Base-by-base conservation (phyloP, 2,888 invertebrate species). In the Hartigia nigra region DNA sequence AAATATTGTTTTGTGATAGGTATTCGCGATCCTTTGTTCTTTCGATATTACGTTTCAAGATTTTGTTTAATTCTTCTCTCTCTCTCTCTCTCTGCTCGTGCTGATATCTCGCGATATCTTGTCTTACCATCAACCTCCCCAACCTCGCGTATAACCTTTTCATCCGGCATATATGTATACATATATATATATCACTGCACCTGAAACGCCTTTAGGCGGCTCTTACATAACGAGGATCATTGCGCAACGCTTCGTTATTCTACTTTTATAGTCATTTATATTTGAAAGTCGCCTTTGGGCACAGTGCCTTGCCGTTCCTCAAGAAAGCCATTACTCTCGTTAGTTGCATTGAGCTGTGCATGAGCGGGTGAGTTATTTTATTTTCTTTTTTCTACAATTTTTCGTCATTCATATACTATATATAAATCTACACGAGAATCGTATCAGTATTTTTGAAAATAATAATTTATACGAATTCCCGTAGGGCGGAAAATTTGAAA, bases 131-230 rank as follows among this genome's bases (percentile, higher is more conserved):
- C 77, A 79, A 80, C 76, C 78, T 78, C 77, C 39, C 76, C 81
- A 84, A 82, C 83, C 82, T 82, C 82, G 85, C 81, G 80, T 82
- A 77, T 84, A 84, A 86, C 81, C 83, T 84, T 85, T 84, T 81
- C 82, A 77, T 75, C 81, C 77, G 78, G 77, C 77, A 81, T 82
- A 79, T 77, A 80, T 74, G 78, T 78, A 70, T 79, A 79, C 77
- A 80, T 77, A 75, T 78, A 77, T 76, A 74, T 34, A 39, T 55
- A n/a, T 55, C 81, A 82, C 83, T 85, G 84, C 85, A 86, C 85
- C 84, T 84, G 83, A 86, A 82, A 79, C 83, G 84, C 83, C 84
- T 84, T 81, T 79, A 74, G 82, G 79, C 82, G 77, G 5, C 76
- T 77, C 77, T 83, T 85, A 82, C 80, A 76, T 82, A 87, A 78